Base-by-base conservation (phyloP, 1,140 invertebrate genomes). In the Steinernema feltiae region DNA sequence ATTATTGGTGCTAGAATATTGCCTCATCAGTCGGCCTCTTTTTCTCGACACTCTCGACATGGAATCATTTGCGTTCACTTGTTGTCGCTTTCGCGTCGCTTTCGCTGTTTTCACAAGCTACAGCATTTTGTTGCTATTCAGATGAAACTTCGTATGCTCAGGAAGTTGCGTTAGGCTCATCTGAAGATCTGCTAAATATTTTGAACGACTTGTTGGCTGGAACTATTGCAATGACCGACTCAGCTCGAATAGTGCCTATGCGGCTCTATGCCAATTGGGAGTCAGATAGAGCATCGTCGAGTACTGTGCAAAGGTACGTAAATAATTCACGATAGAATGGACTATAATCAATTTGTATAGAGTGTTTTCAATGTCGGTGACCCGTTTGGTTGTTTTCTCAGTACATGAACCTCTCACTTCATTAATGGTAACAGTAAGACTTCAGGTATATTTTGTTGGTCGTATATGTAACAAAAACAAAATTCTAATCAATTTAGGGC, bases 211-310 rank as follows among this genome's bases (percentile, higher is more conserved):
- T n/a, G n/a, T n/a, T n/a, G n/a, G n/a, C n/a, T n/a, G n/a, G n/a
- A n/a, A n/a, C n/a, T n/a, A n/a, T n/a, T 41, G 53, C 24, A 27
- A 63, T 63, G 53, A 27, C 24, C 7, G 53, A 63, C 3, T 63
- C 53, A 15, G 24, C 2, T 21, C 15, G 53, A 63, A 63, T 93
- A 82, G 93, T 95, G 86, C 93, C 94, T 82, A 97, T 97, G 94
- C 95, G 94, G 89, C 90, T 97, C 79, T 97, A 97, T 89, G 94
- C 94, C 76, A 94, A 94, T 81, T 96, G 94, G 94, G 94, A 97
- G 90, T 93, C 97, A 75, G 95, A 97, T 89, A 91, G 95, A 87
- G 95, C 94, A 76, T 93, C 94, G 69, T 92, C 94, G 76, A 96
- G 94, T 88, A 97, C 94, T 88, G 95, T 97, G 88, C 94, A 94